Conservation (phyloP, 37 sponge, comb jelly and placozoan species). For the Axinella damicornis region DNA sequence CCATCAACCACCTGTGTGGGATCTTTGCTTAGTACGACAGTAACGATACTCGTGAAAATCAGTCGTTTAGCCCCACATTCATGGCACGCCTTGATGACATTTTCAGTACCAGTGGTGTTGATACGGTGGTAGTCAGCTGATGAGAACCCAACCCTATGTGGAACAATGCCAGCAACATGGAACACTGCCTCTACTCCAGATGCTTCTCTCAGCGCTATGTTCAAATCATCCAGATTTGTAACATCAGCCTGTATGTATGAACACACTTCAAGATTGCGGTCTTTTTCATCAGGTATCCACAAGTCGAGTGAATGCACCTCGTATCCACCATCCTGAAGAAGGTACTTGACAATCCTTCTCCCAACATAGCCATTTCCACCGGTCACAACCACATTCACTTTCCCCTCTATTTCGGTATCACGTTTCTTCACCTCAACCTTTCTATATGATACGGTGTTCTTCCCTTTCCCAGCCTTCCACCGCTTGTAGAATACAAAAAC, state of each 20-base stretch:
- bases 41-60: constrained; percentile 49
- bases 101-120: constrained; percentile 48
- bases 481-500: constrained; percentile 16
- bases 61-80: constrained; percentile 51
- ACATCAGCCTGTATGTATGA: constrained; percentile 60
- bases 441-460: constrained; percentile 1
- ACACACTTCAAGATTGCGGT: constrained; percentile 31
- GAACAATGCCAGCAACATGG: constrained; percentile 42
- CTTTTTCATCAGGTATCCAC: constrained; percentile 42
- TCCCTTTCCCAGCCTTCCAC: background rate
- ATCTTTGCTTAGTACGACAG: constrained; percentile 30
- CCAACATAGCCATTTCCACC: constrained; percentile 61
- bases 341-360: constrained; percentile 18
- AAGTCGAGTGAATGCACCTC: constrained; percentile 56
- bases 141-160: background rate
- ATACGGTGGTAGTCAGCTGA: constrained; percentile 7
- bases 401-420: background rate
- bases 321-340: constrained; percentile 62
- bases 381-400: constrained; percentile 42
- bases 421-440: constrained; percentile 15
- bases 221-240: constrained; percentile 30
- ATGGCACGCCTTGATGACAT: constrained; percentile 45
- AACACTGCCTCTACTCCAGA: constrained; percentile 54
- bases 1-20: background rate
- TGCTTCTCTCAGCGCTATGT: background rate